phyloP scores from a whole-genome alignment of 2,113 vertebrate genomes.

The Stegostoma tigrinum region DNA sequence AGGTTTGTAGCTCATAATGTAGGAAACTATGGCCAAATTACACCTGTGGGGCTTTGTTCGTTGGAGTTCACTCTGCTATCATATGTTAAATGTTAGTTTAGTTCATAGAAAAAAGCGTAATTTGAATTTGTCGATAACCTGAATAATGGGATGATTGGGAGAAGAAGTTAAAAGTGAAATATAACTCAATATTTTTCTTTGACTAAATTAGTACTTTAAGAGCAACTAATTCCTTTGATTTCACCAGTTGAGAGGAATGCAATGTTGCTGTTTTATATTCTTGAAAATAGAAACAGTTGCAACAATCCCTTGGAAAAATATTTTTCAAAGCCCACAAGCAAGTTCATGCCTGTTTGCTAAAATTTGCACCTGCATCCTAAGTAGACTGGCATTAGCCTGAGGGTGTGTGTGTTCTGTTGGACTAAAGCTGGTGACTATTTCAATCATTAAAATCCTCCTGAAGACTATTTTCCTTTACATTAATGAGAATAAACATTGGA shows the following conservation, averaged over 20 bases:
- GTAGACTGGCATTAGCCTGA: background rate
- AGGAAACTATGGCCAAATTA: no score
- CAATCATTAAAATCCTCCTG: background rate
- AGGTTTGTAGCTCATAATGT: background rate
- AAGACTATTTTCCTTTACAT: background rate
- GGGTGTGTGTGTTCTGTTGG: background rate
- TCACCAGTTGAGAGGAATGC: background rate
- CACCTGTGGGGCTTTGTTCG: background rate
- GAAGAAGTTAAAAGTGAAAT: background rate
- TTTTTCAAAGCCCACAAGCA: slow-evolving; percentile 13
- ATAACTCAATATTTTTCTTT: background rate
- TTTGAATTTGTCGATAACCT: background rate
- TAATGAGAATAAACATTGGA: background rate
- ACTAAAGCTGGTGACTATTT: background rate
- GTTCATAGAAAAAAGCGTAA: background rate
- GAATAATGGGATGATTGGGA: background rate
- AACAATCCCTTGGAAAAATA: slow-evolving; percentile 21
- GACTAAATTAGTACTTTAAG: background rate
- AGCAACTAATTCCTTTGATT: background rate
- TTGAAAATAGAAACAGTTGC: slow-evolving; percentile 3
- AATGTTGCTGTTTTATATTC: background rate
- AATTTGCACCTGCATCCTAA: background rate
- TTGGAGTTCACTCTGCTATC: background rate
- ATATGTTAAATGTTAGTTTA: background rate
- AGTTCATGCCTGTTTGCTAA: background rate